phyloP scores from a whole-genome alignment of 2,888 invertebrate genomes.

The Neoitamus cyanurus region DNA sequence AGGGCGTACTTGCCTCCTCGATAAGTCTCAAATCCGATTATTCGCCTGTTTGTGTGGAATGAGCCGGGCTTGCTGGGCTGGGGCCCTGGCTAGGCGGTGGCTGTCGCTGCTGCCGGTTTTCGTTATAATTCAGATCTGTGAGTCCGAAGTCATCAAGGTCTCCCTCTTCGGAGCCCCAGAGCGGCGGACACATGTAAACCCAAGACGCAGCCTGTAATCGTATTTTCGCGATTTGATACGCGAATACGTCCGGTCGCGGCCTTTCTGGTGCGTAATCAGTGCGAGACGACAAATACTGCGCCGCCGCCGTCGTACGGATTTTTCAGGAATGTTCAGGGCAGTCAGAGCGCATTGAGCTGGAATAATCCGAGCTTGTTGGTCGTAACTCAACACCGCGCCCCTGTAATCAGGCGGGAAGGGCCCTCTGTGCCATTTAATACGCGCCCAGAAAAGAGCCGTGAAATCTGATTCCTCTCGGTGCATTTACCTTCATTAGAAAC shows the following conservation, averaged over 20 bases:
- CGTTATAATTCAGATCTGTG: constrained; percentile 34
- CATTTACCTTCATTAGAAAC: constrained; percentile 28
- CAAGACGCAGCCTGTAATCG: constrained; percentile 3
- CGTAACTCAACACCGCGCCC: constrained; percentile 20
- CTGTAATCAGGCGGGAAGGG: not conserved
- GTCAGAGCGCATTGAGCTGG: not conserved
- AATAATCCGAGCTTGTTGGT: constrained; percentile 6
- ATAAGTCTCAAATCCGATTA: constrained; percentile 31
- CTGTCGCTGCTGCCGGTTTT: constrained; percentile 14
- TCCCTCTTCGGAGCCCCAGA: not conserved
- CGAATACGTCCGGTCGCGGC: constrained; percentile 6
- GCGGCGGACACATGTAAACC: constrained; percentile 10
- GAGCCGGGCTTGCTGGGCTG: not conserved
- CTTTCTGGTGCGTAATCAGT: constrained; percentile 13
- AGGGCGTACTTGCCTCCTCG: constrained; percentile 27
- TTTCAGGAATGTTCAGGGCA: not conserved
- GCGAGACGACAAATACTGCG: constrained; percentile 6
- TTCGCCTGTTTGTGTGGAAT: constrained; percentile 3
- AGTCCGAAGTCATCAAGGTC: constrained; percentile 25
- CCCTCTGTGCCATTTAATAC: not conserved
- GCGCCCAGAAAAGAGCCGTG: constrained; percentile 1
- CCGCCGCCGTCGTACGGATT: not conserved
- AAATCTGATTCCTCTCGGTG: constrained; percentile 9
- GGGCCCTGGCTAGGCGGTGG: not conserved
- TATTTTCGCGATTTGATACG: constrained; percentile 27